Percentiles rank a stretch among this genome's conserved stretches.
Conservation (phyloP, 2,113 vertebrate genomes). For the Eurypyga helias region DNA sequence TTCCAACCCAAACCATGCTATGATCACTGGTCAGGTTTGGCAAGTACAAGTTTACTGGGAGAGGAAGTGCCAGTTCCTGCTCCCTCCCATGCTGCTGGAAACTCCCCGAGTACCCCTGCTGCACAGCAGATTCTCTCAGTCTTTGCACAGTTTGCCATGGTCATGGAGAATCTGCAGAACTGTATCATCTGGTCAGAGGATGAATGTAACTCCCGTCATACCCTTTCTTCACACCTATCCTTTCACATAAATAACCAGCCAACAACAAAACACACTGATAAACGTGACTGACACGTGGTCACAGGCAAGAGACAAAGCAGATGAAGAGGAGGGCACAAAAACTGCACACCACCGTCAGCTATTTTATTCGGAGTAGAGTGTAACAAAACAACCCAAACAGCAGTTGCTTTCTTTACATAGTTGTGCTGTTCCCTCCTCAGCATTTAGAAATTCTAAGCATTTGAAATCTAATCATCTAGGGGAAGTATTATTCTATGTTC, state of each 20-base stretch:
- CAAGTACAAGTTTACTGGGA: not conserved
- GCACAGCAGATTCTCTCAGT: not conserved
- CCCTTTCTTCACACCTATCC: not conserved
- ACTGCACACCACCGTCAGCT: not conserved
- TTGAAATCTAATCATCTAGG: not conserved
- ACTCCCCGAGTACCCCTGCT: not conserved
- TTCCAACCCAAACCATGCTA: too few species aligned
- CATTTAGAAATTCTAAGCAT: not conserved
- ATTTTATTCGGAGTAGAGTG: not conserved
- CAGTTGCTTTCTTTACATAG: not conserved
- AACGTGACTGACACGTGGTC: not conserved
- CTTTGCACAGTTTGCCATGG: not conserved
- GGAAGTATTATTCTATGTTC: not conserved
- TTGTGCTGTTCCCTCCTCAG: not conserved
- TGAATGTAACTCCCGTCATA: not conserved
- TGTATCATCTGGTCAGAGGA: not conserved
- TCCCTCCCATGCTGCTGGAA: not conserved
- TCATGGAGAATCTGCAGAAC: not conserved
- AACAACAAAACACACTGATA: not conserved
- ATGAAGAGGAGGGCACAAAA: not conserved
- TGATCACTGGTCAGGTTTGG: not conserved
- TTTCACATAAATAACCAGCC: not conserved
- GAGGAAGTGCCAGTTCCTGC: not conserved
- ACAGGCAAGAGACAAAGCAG: not conserved
- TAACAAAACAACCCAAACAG: not conserved